A percentile compares a stretch with the other conserved stretches of the same genome.
These are phyloP conservation scores for Punctoribates punctum DNA, from an alignment of 2,888 invertebrate genomes.

Conservation along the genomic window DNA sequence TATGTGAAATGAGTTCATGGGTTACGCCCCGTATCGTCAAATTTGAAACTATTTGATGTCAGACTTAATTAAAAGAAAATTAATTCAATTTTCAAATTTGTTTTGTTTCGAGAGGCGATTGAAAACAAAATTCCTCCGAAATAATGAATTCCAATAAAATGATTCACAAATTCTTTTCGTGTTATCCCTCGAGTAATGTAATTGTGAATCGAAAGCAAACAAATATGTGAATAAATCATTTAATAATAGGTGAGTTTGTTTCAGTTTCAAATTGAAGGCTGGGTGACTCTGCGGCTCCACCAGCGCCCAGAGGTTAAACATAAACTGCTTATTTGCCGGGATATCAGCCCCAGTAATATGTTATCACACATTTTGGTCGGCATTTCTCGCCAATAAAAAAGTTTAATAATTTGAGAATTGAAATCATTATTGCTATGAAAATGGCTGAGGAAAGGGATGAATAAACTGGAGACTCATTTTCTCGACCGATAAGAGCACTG, in stretches of 20 bases:
- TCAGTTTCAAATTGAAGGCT: neutral
- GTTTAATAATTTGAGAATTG: neutral
- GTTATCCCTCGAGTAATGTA: neutral
- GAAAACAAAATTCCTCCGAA: neutral
- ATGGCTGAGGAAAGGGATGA: neutral
- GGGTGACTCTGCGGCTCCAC: neutral
- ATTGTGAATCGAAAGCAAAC: neutral
- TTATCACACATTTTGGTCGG: neutral
- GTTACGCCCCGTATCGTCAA: constrained; percentile 21
- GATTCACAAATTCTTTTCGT: neutral
- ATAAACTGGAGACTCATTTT: neutral
- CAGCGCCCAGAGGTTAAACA: neutral
- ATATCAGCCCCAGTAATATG: no score
- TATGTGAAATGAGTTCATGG: neutral
- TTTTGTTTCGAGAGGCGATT: neutral
- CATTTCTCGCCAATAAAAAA: neutral
- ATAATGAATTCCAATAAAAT: neutral
- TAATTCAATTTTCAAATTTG: neutral
- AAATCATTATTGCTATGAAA: neutral
- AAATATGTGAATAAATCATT: neutral
- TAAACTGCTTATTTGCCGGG: no score
- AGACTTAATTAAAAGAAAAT: constrained; percentile 3
- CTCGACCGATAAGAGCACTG: neutral
- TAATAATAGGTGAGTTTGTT: neutral
- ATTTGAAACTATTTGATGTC: neutral